These are phyloP conservation scores for Alviniconcha marisindica DNA, from an alignment of 1,140 invertebrate genomes.

Conservation along the genomic window DNA sequence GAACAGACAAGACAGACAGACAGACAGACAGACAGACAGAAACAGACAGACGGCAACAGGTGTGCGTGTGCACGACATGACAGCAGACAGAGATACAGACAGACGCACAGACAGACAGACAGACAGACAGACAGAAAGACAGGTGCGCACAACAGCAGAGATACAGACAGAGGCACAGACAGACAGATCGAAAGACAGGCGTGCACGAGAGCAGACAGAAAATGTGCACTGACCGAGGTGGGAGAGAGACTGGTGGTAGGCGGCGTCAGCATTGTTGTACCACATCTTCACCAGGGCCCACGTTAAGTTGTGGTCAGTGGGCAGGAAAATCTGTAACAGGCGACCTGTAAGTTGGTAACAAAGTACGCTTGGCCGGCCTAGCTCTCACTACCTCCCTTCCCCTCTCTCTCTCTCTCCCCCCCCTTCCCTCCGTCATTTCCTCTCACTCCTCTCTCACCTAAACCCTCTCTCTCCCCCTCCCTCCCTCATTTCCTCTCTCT, in stretches of 20 bases:
- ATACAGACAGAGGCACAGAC: conserved; percentile 61
- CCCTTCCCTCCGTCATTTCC: too few relatives aligned
- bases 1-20: too few relatives aligned
- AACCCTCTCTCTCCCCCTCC: too few relatives aligned
- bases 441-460: too few relatives aligned
- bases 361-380: not conserved
- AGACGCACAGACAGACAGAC: too few relatives aligned
- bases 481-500: too few relatives aligned
- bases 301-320: conserved; percentile 73
- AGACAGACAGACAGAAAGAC: too few relatives aligned
- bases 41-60: too few relatives aligned
- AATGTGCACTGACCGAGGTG: conserved; percentile 77
- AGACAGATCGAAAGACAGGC: not conserved
- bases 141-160: conserved; percentile 44
- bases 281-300: conserved; percentile 79
- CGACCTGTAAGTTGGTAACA: not conserved
- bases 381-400: not conserved
- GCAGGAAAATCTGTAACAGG: conserved; percentile 63
- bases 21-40: too few relatives aligned
- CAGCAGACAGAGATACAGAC: too few relatives aligned
- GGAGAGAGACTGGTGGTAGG: conserved; percentile 77
- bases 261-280: conserved; percentile 78
- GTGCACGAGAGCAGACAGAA: too few relatives aligned
- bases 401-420: not conserved
- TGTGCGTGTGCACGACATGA: too few relatives aligned